phyloP scores from a whole-genome alignment of 2,113 vertebrate species.

The Eudorcas thomsonii region DNA sequence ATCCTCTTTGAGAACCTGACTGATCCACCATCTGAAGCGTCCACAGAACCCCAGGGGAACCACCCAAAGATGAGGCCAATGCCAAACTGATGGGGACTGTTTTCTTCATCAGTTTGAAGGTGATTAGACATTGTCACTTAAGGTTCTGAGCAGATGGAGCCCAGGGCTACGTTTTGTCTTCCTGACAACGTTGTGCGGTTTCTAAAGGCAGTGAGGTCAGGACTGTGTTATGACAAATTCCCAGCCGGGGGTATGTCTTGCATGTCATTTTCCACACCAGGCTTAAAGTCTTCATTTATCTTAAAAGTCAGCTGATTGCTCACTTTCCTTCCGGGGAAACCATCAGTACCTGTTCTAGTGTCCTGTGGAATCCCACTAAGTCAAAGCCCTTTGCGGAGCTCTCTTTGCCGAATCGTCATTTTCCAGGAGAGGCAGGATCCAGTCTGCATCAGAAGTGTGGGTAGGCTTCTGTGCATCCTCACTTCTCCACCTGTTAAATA shows the following conservation, averaged over 20 bases:
- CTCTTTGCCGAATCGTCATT: not conserved
- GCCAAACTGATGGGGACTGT: not conserved
- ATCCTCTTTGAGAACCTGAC: not conserved
- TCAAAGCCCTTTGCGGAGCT: conserved; percentile 56
- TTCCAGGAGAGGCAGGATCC: not conserved
- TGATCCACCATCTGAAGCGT: not conserved
- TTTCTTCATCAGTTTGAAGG: not conserved
- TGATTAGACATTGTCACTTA: not conserved
- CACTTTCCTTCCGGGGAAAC: conserved; percentile 60
- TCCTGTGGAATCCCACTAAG: conserved; percentile 54
- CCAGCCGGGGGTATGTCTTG: conserved; percentile 25
- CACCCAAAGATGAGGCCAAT: not conserved
- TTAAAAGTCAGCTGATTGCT: conserved; percentile 56
- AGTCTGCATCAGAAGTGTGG: not conserved
- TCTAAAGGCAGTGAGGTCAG: not conserved
- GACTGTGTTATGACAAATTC: not conserved
- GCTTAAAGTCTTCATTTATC: conserved; percentile 45
- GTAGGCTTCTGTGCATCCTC: not conserved
- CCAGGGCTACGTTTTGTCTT: not conserved
- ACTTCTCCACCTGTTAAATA: not conserved
- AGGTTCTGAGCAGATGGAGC: not conserved
- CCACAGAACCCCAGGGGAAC: not conserved
- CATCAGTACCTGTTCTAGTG: conserved; percentile 66
- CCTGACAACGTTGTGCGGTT: not conserved
- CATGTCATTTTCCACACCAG: conserved; percentile 66